Base-by-base conservation (phyloP, 2,797 vertebrate species). In the Cynopterus sphinx region DNA sequence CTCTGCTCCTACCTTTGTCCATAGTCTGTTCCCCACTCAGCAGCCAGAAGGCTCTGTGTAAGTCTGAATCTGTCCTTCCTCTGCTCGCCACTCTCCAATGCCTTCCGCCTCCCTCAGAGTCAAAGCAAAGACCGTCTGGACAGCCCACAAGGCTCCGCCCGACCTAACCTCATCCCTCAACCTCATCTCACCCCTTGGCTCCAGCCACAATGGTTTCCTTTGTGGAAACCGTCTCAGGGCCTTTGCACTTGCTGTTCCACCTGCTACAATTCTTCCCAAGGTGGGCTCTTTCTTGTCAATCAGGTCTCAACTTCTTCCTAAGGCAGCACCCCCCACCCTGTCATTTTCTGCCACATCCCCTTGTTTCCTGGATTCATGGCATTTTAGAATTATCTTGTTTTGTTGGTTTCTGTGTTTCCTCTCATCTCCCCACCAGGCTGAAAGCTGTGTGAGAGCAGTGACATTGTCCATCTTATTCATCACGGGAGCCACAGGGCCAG, bases 271-370 rank as follows among this genome's bases (percentile, higher is more conserved):
- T 53, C 75, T 85, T 53, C 61, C 73, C 67, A 36, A 16, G 28
- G 28, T 7, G 2, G 36, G 4, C 15, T 71, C 51, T 63, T 77
- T 63, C 68, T 39, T 51, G 31, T 43, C 85, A 57, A 0, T 13
- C 46, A 65, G 9, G 19, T 51, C 78, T 81, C 59, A 33, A 6
- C 31, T 7, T 41, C 67, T 31, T 21, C 46, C 51, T 55, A 19
- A 16, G 39, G 19, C 1, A 16, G 5, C 11, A 10, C 1, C 67
- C n/a, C 12, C 1, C 4, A 2, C 21, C 26, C 3, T 3, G 57
- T 22, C 55, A 5, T 63, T 51, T 90, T 39, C 55, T 57, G 57
- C 70, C 71, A 59, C 51, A 17, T n/a, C 22, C 46, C 46, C 7
- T 55, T 12, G 0, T 39, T 68, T 46, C 74, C 53, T 55, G 33